Conservation (phyloP, 2,888 invertebrate species). For the Malthinus flaveolus region DNA sequence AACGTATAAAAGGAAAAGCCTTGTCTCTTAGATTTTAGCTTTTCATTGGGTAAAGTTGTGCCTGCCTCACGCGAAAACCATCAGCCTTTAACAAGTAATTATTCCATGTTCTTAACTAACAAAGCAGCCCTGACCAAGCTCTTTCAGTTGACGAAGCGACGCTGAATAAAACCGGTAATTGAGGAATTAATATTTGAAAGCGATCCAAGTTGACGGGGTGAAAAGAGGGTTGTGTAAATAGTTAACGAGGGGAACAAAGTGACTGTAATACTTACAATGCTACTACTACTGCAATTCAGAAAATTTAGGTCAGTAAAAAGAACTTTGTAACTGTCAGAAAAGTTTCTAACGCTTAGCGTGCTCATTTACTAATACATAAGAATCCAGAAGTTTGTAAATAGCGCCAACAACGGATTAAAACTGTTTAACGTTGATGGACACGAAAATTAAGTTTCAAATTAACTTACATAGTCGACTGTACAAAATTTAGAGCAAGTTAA, state of each 20-base stretch:
- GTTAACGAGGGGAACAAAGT: constrained; percentile 39
- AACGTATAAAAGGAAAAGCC: constrained; percentile 7
- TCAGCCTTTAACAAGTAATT: constrained; percentile 29
- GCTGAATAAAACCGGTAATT: constrained; percentile 54
- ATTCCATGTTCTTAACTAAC: constrained; percentile 30
- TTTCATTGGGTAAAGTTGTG: constrained; percentile 2
- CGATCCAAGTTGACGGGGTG: constrained; percentile 42
- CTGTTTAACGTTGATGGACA: constrained; percentile 22
- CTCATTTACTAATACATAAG: constrained; percentile 24
- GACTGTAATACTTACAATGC: constrained; percentile 43
- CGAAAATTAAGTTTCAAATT: constrained; percentile 8
- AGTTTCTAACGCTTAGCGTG: constrained; percentile 25
- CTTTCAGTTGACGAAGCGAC: constrained; percentile 27
- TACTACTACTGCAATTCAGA: constrained; percentile 28
- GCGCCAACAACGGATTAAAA: constrained; percentile 12
- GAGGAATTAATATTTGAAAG: constrained; percentile 56
- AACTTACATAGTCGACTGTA: constrained; percentile 4
- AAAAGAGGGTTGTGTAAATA: constrained; percentile 40
- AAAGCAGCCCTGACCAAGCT: constrained; percentile 27
- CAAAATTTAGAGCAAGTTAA: constrained; percentile 3
- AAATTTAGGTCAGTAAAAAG: constrained; percentile 29
- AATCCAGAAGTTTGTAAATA: constrained; percentile 13
- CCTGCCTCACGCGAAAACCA: constrained; percentile 20
- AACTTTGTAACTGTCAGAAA: constrained; percentile 20
- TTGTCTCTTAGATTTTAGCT: constrained; percentile 8